These are phyloP conservation scores for Circaetus gallicus DNA, from an alignment of 2,113 vertebrate species.

Conservation along the genomic window DNA sequence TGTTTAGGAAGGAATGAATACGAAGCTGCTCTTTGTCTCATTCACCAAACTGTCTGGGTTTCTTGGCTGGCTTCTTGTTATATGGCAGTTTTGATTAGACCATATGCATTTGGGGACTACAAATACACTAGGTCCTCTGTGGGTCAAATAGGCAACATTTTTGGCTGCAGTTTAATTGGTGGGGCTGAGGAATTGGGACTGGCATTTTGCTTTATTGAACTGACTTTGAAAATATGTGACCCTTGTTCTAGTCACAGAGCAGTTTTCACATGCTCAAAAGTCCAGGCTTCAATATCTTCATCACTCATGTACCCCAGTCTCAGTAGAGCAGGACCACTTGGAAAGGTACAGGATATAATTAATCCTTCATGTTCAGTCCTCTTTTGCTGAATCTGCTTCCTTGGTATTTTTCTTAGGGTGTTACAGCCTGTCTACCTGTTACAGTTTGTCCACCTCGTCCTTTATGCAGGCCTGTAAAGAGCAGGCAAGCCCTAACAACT, in stretches of 20 bases:
- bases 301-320: neutral
- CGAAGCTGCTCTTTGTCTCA: conserved; percentile 29
- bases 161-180: neutral
- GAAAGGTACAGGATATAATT: neutral
- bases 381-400: neutral
- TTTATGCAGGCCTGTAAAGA: neutral
- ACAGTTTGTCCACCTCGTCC: neutral
- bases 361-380: neutral
- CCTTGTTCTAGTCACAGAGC: neutral
- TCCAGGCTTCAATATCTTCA: neutral
- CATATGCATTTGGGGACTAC: neutral
- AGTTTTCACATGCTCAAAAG: neutral
- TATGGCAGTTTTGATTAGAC: conserved; percentile 29
- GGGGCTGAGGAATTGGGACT: neutral
- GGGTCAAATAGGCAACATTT: neutral
- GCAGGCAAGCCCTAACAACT: neutral
- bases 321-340: neutral
- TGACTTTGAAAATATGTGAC: neutral
- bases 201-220: neutral
- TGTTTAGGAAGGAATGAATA: neutral
- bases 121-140: conserved; percentile 10
- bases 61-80: conserved; percentile 30
- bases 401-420: neutral
- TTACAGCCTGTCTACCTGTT: neutral
- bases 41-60: conserved; percentile 35